Conservation (phyloP, 2,888 invertebrate species). For the Pycnomerus fuliginosus region DNA sequence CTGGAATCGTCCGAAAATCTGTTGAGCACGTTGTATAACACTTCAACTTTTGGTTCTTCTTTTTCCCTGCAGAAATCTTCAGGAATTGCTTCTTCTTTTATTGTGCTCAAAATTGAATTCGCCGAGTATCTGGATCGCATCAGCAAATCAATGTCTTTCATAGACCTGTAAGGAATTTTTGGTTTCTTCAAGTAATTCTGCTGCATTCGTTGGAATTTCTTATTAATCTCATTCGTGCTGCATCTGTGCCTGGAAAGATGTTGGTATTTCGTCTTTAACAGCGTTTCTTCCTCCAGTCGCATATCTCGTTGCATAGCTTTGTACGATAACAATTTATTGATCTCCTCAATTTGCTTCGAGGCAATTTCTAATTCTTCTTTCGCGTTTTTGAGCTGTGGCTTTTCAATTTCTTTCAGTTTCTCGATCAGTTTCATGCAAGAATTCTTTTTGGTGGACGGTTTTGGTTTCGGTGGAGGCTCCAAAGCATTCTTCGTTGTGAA, state of each 20-base stretch:
- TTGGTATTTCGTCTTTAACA: not conserved
- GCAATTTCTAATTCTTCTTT: conserved; percentile 31
- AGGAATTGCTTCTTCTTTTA: no score
- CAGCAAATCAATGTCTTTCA: conserved; percentile 3
- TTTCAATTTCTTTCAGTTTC: not conserved
- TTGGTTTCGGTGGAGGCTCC: no score
- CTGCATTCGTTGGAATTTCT: conserved; percentile 27
- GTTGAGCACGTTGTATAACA: no score
- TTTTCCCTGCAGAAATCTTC: no score
- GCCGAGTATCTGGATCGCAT: not conserved
- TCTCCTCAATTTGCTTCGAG: conserved; percentile 32
- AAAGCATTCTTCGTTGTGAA: no score
- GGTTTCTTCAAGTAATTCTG: conserved; percentile 34
- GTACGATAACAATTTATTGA: conserved; percentile 15
- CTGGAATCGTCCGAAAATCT: no score
- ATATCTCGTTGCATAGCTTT: not conserved
- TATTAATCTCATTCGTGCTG: conserved; percentile 1
- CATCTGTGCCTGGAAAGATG: not conserved
- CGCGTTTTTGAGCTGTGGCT: conserved; percentile 10
- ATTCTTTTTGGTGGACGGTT: no score
- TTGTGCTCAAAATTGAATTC: not conserved
- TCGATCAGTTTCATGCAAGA: no score
- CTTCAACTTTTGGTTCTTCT: no score
- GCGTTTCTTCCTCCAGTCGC: not conserved
- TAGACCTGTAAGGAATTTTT: conserved; percentile 25